phyloP scores from a whole-genome alignment of 2,113 vertebrate species.

The Otis tarda region DNA sequence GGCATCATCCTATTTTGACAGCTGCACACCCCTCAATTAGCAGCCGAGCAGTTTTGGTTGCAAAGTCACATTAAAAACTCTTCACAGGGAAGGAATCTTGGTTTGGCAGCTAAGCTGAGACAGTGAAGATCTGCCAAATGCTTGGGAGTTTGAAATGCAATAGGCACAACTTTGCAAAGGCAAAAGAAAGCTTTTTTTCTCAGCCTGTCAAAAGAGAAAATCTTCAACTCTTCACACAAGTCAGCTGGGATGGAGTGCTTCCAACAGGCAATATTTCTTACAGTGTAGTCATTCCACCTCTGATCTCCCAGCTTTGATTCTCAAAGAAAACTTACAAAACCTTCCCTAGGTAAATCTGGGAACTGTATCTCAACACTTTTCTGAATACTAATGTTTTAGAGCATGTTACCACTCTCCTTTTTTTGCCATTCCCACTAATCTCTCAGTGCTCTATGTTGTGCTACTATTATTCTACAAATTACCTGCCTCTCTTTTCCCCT shows the following conservation, averaged over 20 bases:
- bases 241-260: neutral
- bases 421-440: neutral
- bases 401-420: neutral
- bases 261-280: neutral
- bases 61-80: neutral
- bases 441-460: neutral
- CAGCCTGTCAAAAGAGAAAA: constrained; percentile 3
- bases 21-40: neutral
- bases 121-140: constrained; percentile 12
- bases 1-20: neutral
- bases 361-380: neutral
- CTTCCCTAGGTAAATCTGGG: neutral
- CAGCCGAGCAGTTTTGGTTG: neutral
- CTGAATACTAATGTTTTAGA: neutral
- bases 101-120: neutral
- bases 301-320: neutral
- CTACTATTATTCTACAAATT: constrained; percentile 1
- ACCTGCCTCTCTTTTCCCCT: neutral
- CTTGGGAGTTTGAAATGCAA: constrained; percentile 10
- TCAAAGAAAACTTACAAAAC: neutral
- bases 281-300: neutral
- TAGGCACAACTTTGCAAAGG: constrained; percentile 34
- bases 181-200: neutral
- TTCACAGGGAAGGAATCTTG: neutral
- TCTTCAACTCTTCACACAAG: neutral